Base-by-base conservation (phyloP, 2,888 invertebrate genomes). In the Limenitis camilla region DNA sequence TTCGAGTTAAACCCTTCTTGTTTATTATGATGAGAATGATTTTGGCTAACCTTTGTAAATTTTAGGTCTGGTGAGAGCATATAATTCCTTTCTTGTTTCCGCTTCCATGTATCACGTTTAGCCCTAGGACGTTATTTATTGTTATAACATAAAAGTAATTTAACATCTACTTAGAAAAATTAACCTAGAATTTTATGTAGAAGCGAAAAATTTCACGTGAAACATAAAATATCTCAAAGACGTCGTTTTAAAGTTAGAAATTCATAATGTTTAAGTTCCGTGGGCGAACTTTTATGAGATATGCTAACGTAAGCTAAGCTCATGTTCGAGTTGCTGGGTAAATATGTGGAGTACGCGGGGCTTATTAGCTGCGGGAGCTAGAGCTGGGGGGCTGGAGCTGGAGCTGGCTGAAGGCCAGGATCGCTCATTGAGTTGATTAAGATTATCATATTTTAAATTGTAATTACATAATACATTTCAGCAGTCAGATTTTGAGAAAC, bases 301-400 rank as follows among this genome's bases (percentile, higher is more conserved):
- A 55, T 44, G 48, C 45, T 45, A 45, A 55, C 44, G 38, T 43
- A 47, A 40, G 38, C 43, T 29, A 36, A 51, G 52, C 48, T 45
- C 48, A 36, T 48, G 42, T 42, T 49, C 47, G 33, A 53, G 38
- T 40, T 40, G 30, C 50, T 54, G 45, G 61, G 61, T 64, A 64
- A 65, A 66, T 64, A 67, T 64, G 63, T 65, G 61, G 64, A 60
- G 65, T 64, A 66, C 68, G 67, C 69, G 65, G 62, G 67, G 72
- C 71, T 72, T 76, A 78, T 72, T 76, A 74, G 55, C 52, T 53
- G 57, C 19, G 19, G 19, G 19, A 19, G 19, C 19, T 19, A 19
- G 19, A 19, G 19, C 19, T 19, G 3, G 19, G 19, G 19, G 19
- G 19, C 19, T 19, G 19, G 19, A 19, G 19, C 19, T 19, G 19